phyloP scores from a whole-genome alignment of 2,113 vertebrate species.

The Erythrolamprus reginae region DNA sequence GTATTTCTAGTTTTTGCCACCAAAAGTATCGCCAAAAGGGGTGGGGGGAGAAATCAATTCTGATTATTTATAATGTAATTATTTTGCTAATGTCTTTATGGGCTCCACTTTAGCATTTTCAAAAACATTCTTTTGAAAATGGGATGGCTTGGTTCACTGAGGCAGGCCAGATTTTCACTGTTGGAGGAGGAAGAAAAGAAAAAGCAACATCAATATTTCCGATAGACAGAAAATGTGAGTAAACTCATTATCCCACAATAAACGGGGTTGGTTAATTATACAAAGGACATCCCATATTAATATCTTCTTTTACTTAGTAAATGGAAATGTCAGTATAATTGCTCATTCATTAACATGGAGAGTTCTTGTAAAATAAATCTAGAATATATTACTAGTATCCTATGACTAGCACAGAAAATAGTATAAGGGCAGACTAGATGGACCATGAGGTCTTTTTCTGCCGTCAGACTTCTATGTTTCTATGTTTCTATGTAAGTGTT shows the following conservation, averaged over 20 bases:
- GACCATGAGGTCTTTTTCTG: no score
- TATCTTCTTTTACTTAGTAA: slow-evolving; percentile 29
- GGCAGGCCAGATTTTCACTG: not conserved
- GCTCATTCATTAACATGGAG: slow-evolving; percentile 33
- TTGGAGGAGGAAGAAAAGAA: not conserved
- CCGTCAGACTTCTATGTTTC: no score
- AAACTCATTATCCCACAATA: slow-evolving; percentile 22
- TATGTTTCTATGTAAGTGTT: no score
- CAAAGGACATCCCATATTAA: slow-evolving; percentile 35
- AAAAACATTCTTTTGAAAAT: slow-evolving; percentile 49
- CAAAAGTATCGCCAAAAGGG: slow-evolving; percentile 32
- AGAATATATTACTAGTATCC: not conserved
- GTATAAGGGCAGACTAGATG: no score
- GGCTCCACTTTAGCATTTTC: slow-evolving; percentile 17
- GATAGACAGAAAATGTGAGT: slow-evolving; percentile 15
- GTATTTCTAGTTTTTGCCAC: slow-evolving; percentile 29
- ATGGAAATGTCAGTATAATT: slow-evolving; percentile 43
- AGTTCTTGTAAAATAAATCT: not conserved
- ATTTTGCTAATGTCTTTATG: slow-evolving; percentile 43
- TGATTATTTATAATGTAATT: slow-evolving; percentile 53
- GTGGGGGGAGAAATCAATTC: not conserved
- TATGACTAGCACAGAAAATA: no score
- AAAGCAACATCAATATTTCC: not conserved
- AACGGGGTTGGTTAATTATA: slow-evolving; percentile 18
- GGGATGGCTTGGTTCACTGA: slow-evolving; percentile 23